Evolutionary conservation across 2,888 invertebrate species (phyloP).

Genomic region (Acanthoscelides obtectus): DNA sequence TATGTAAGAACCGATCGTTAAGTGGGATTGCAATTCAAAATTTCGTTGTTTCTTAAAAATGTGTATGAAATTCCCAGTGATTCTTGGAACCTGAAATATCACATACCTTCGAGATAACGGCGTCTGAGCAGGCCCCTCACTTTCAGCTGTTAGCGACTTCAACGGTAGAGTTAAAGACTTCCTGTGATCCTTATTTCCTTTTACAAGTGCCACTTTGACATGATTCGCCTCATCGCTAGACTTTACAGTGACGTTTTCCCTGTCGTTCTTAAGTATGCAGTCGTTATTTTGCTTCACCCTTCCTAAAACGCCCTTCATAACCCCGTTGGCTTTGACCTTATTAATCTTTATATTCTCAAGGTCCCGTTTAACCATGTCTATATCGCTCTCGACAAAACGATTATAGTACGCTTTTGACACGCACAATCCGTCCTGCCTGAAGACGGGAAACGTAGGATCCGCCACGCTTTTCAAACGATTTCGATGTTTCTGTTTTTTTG

Average conservation of each 20-base stretch:
- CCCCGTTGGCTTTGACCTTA: neutral
- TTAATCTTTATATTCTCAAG: conserved; percentile 1
- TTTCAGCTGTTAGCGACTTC: conserved; percentile 55
- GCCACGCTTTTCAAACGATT: conserved; percentile 59
- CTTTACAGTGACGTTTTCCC: no score
- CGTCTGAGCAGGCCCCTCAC: conserved; percentile 48
- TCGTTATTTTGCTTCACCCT: no score
- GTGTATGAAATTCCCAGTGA: no score
- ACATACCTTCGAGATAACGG: conserved; percentile 55
- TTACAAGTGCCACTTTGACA: conserved; percentile 5
- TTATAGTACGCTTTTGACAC: conserved; percentile 50
- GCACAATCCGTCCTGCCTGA: conserved; percentile 67
- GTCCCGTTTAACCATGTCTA: conserved; percentile 10
- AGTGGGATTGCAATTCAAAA: no score
- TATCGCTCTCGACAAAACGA: conserved; percentile 5
- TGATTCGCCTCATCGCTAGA: no score
- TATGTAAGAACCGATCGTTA: no score
- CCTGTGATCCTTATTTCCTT: conserved; percentile 38
- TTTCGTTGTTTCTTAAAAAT: no score
- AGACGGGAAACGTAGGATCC: conserved; percentile 75
- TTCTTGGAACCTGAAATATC: no score
- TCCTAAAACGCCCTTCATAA: no score
- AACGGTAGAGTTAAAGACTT: conserved; percentile 65
- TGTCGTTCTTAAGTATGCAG: no score
- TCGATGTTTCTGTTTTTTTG: conserved; percentile 31